phyloP scores from a whole-genome alignment of 2,797 vertebrate species.

The Acipenser oxyrinchus region DNA sequence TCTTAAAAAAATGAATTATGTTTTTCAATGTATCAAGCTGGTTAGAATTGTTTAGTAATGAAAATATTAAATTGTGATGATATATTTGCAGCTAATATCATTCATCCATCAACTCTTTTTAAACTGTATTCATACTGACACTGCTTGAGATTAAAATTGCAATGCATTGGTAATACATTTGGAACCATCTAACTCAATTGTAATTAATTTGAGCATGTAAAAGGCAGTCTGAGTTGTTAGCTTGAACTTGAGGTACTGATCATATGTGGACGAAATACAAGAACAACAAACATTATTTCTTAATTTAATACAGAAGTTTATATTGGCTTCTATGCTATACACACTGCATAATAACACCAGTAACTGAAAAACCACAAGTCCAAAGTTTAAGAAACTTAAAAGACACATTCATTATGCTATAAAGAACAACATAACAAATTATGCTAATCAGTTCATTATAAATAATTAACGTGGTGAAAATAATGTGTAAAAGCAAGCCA shows the following conservation, averaged over 20 bases:
- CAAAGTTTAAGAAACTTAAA: constrained; percentile 55
- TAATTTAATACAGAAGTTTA: constrained; percentile 35
- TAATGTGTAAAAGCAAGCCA: constrained; percentile 47
- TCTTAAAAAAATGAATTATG: too few relatives aligned
- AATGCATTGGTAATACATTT: constrained; percentile 3
- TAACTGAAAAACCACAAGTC: constrained; percentile 44
- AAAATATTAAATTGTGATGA: constrained; percentile 18
- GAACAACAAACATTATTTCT: constrained; percentile 36
- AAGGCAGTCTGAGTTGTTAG: background rate
- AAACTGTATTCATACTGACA: background rate
- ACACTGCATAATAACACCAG: constrained; percentile 51
- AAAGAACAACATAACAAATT: constrained; percentile 55
- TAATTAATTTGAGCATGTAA: constrained; percentile 25
- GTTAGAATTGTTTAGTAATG: constrained; percentile 24
- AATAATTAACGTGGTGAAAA: constrained; percentile 50
- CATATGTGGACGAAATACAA: constrained; percentile 12
- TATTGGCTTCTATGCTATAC: constrained; percentile 51
- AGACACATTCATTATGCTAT: constrained; percentile 54
- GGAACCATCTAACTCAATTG: constrained; percentile 17
- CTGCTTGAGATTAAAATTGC: constrained; percentile 23
- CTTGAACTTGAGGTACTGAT: background rate
- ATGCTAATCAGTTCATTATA: constrained; percentile 63
- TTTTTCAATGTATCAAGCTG: constrained; percentile 18
- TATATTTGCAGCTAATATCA: constrained; percentile 28
- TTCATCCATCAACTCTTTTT: constrained; percentile 8